phyloP scores from a whole-genome alignment of 2,888 invertebrate genomes.

The Seira musarum region DNA sequence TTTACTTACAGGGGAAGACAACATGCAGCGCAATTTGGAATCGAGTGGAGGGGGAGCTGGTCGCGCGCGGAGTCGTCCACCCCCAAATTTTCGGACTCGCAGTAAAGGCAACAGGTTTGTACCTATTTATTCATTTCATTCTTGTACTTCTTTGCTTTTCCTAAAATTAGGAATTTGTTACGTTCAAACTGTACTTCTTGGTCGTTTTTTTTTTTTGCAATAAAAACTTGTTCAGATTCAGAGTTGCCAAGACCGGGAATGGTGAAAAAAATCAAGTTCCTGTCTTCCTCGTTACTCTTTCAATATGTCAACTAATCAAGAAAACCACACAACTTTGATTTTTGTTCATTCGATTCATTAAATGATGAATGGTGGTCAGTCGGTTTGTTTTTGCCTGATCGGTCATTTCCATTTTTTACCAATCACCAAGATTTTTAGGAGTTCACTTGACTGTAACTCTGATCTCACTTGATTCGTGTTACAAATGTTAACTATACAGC shows the following conservation, averaged over 20 bases:
- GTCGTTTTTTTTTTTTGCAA: no score
- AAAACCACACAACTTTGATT: background rate
- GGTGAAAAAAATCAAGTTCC: no score
- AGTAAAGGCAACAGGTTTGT: slow-evolving; percentile 69
- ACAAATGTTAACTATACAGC: no score
- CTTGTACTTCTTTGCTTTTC: background rate
- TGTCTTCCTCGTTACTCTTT: background rate
- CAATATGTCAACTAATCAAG: background rate
- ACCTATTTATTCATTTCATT: no score
- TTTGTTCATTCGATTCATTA: slow-evolving; percentile 5
- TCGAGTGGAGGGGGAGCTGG: slow-evolving; percentile 69
- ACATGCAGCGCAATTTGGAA: slow-evolving; percentile 70
- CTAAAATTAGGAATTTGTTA: no score
- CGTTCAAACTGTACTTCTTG: no score
- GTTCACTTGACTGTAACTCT: no score
- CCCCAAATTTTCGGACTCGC: slow-evolving; percentile 70
- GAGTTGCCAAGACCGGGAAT: no score
- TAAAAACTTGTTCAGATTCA: no score
- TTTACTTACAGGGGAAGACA: slow-evolving; percentile 68
- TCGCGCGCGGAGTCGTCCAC: slow-evolving; percentile 70
- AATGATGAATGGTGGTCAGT: slow-evolving; percentile 11
- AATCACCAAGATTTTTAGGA: no score
- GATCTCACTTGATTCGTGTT: no score
- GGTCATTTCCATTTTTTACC: slow-evolving; percentile 25
- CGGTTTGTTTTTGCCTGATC: background rate